Base-by-base conservation (phyloP, 2,888 invertebrate species). In the Aquatica leii region DNA sequence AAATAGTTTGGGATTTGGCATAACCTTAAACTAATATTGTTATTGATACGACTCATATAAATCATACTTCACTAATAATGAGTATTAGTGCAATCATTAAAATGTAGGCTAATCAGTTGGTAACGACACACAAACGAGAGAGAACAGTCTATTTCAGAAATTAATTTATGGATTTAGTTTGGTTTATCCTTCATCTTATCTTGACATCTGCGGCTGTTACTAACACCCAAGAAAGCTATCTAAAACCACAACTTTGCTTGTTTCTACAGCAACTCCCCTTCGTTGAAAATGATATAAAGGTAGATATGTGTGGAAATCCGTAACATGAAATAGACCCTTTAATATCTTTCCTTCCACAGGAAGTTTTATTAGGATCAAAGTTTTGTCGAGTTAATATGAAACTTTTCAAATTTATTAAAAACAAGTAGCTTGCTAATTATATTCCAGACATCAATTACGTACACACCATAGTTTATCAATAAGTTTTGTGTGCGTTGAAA, bases 331-430 rank as follows among this genome's bases (percentile, higher is more conserved):
- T 46, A 17, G 18, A 46, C 17, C 20, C n/a, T 8, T 46, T 46
- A 46, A 46, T 46, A 41, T 41, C 41, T 46, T 46, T 46, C 46
- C 46, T 46, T 46, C 46, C 46, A 18, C 5, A 46, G 11, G 20
- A 46, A 18, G 18, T 46, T 46, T 46, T 46, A 46, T 46, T 37
- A 37, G n/a, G n/a, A 46, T 6, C 20, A 20, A 18, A 46, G 18
- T 20, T 46, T 18, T 46, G 24, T 24, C 24, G 24, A 24, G 24
- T 24, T 24, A 24, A 24, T 24, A 24, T 6, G 4, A 24, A 24
- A 2, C 24, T 24, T 6, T 24, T 24, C 24, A 24, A 24, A 24
- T 24, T 24, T 24, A 24, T 24, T 24, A 24, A 24, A 24, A 24
- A 24, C 24, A 24, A 24, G 24, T 24, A 24, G 6, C 6, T 24